Evolutionary conservation across 1,140 invertebrate genomes (phyloP).

Genomic region (Calliopsis andreniformis): DNA sequence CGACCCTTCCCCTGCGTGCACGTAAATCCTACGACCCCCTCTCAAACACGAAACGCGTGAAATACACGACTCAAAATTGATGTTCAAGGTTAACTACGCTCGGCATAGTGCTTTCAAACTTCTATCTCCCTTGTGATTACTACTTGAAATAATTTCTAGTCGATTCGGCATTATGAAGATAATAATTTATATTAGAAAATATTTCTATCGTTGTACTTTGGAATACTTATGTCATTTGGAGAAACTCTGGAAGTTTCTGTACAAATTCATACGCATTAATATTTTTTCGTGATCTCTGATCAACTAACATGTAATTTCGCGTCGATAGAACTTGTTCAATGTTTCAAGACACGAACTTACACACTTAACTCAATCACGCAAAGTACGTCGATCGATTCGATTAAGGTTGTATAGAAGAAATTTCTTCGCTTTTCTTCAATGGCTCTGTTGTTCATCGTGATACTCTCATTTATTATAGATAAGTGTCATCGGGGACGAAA

Average conservation of each 20-base stretch:
- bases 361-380: neutral
- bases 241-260: too few species aligned
- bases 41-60: constrained; percentile 36
- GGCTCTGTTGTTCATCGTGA: constrained; percentile 1
- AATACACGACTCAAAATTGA: neutral
- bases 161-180: too few species aligned
- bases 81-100: neutral
- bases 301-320: neutral
- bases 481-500: too few species aligned
- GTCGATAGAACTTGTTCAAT: constrained; percentile 8
- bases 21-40: constrained; percentile 31
- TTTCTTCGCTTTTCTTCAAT: constrained; percentile 7
- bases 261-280: too few species aligned
- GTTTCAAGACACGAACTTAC: neutral
- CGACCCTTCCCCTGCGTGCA: constrained; percentile 48
- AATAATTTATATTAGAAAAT: too few species aligned
- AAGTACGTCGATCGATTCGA: constrained; percentile 25
- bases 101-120: neutral
- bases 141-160: neutral
- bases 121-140: neutral
- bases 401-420: constrained; percentile 10
- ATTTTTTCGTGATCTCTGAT: neutral
- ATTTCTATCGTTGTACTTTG: too few species aligned
- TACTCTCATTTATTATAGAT: constrained; percentile 3
- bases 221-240: too few species aligned